Evolutionary conservation across 2,113 vertebrate species (phyloP).

Genomic region (Ranitomeya imitator): DNA sequence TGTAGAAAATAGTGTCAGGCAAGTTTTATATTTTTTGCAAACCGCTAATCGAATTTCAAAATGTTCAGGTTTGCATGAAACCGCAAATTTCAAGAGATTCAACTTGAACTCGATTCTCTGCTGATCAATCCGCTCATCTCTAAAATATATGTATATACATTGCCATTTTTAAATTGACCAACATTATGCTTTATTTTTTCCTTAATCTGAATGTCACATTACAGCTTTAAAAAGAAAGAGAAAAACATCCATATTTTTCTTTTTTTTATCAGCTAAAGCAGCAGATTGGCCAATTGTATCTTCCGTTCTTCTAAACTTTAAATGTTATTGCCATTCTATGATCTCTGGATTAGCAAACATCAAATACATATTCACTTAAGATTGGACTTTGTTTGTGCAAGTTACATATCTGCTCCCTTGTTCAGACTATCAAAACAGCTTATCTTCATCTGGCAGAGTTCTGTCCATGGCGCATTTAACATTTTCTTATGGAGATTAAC

Average conservation of each 20-base stretch:
- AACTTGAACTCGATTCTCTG: too few species aligned
- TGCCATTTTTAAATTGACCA: background rate
- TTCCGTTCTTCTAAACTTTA: slow-evolving; percentile 19
- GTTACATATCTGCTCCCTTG: slow-evolving; percentile 59
- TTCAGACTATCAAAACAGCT: slow-evolving; percentile 65
- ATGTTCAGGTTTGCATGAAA: too few species aligned
- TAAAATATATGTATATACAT: too few species aligned
- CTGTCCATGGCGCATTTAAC: slow-evolving; percentile 63
- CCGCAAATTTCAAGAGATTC: too few species aligned
- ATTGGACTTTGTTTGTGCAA: slow-evolving; percentile 50
- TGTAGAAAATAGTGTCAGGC: too few species aligned
- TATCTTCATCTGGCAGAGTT: slow-evolving; percentile 71
- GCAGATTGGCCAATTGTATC: slow-evolving; percentile 32
- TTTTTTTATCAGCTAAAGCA: slow-evolving; percentile 16
- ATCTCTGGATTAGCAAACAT: slow-evolving; percentile 53
- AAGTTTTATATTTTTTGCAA: too few species aligned
- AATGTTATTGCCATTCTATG: slow-evolving; percentile 50
- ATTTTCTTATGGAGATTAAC: slow-evolving; percentile 70
- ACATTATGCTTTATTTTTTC: background rate
- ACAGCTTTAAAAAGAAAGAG: background rate
- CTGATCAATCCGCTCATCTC: too few species aligned
- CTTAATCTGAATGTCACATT: background rate
- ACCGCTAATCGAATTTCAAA: too few species aligned
- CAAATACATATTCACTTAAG: slow-evolving; percentile 48
- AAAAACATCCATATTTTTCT: background rate